Evolutionary conservation across 2,113 vertebrate species (phyloP).

Genomic region (Charina bottae): DNA sequence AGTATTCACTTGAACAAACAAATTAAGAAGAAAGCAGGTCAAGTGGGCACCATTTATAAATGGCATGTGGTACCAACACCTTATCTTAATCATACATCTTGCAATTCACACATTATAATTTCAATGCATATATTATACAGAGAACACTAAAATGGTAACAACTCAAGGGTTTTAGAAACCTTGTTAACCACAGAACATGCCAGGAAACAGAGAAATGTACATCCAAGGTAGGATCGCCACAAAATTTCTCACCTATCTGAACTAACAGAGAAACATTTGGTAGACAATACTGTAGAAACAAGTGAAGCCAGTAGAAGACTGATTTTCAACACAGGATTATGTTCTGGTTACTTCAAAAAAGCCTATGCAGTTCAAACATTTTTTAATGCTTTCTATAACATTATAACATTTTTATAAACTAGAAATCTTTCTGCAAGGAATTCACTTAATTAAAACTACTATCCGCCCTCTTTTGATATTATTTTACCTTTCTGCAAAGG

Average conservation of each 20-base stretch:
- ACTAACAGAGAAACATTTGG: background rate
- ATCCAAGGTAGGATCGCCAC: background rate
- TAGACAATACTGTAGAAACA: background rate
- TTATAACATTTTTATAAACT: slow-evolving; percentile 31
- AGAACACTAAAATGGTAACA: background rate
- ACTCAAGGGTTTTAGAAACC: background rate
- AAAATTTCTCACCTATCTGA: background rate
- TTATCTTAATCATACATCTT: background rate
- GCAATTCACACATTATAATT: background rate
- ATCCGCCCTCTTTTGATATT: background rate
- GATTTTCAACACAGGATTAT: background rate
- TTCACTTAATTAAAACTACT: slow-evolving; percentile 42
- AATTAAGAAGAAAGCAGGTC: background rate
- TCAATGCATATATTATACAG: background rate
- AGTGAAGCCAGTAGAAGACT: background rate
- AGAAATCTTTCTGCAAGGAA: slow-evolving; percentile 32
- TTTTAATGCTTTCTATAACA: background rate
- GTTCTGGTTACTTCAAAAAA: slow-evolving; percentile 32
- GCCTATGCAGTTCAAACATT: slow-evolving; percentile 34
- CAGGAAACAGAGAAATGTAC: background rate
- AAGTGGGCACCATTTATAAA: background rate
- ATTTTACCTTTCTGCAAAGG: background rate
- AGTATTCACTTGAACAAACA: background rate
- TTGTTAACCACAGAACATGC: background rate
- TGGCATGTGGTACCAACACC: background rate